Base-by-base conservation (phyloP, 1,140 invertebrate species). In the Sitophilus oryzae region DNA sequence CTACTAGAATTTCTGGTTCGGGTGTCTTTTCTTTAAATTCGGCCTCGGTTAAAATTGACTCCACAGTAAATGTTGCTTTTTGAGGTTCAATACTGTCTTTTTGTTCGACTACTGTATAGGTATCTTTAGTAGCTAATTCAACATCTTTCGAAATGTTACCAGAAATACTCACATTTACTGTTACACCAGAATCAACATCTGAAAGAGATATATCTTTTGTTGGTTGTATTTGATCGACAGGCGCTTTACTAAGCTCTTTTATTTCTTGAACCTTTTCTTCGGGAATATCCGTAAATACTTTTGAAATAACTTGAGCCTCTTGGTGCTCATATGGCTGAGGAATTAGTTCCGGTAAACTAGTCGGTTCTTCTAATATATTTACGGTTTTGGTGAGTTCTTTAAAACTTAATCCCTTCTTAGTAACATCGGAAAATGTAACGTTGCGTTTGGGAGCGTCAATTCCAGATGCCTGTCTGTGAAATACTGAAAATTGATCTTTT, bases 201-300 rank as follows among this genome's bases (percentile, higher is more conserved):
- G 54, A 42, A 48, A n/a, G 18, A 57, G 47, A 43, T 40, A 14
- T 23, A n/a, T 47, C 45, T 47, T 49, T 21, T 16, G 1, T 22
- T 4, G 18, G 9, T 16, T 48, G 5, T 9, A n/a, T 21, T 8
- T 23, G 2, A 16, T 10, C 15, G n/a, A n/a, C n/a, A n/a, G n/a
- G n/a, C n/a, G n/a, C n/a, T n/a, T 2, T 10, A 9, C 23, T 40
- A 6, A n/a, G 20, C 3, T 34, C 20, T 56, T 55, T 59, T 52
- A 56, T 38, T 25, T 60, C 53, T 15, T 59, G 60, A 8, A 67
- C 49, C 48, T 63, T 63, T 22, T 64, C 61, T 48, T 65, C 54
- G 45, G 61, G 58, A 6, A 69, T 49, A 53, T 67, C 64, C 3
- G 67, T 69, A 4, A 66, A 56, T 35, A 68, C 54, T 58, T 66